These are phyloP conservation scores for Hassar affinis DNA, from an alignment of 2,113 vertebrate species.

Conservation along the genomic window DNA sequence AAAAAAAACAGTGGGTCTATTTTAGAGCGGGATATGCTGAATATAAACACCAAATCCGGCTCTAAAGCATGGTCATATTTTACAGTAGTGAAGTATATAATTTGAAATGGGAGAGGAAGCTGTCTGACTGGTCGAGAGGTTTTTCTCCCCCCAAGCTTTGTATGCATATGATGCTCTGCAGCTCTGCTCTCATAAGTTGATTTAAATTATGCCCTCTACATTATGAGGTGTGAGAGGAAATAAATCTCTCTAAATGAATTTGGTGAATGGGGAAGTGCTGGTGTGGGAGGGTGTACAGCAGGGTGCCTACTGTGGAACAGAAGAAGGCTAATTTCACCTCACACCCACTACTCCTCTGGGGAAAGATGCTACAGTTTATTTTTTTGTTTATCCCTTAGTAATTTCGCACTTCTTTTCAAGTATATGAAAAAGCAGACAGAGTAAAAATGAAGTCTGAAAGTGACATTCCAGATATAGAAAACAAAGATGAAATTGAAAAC, in stretches of 20 bases:
- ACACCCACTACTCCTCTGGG: constrained; percentile 7
- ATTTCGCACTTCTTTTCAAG: constrained; percentile 3
- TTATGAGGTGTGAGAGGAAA: constrained; percentile 73
- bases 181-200: constrained; percentile 74
- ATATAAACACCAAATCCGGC: constrained; percentile 45
- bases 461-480: constrained; percentile 10
- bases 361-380: constrained; percentile 4
- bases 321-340: constrained; percentile 32
- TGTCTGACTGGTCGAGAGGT: constrained; percentile 63
- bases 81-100: constrained; percentile 56
- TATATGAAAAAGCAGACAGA: not conserved
- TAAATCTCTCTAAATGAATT: constrained; percentile 75
- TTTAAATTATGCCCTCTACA: constrained; percentile 78
- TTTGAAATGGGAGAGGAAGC: constrained; percentile 63
- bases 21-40: constrained; percentile 49
- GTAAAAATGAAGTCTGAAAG: not conserved
- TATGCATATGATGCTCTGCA: constrained; percentile 67
- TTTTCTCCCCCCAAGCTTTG: constrained; percentile 67
- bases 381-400: constrained; percentile 12
- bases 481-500: constrained; percentile 5
- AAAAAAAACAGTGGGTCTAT: not conserved
- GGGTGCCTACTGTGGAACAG: constrained; percentile 15
- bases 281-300: constrained; percentile 4
- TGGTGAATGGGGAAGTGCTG: constrained; percentile 37
- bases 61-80: constrained; percentile 61